A percentile compares a stretch with the other conserved stretches of the same genome.
These are phyloP conservation scores for Rhingia campestris DNA, from an alignment of 2,888 invertebrate species.

Conservation along the genomic window DNA sequence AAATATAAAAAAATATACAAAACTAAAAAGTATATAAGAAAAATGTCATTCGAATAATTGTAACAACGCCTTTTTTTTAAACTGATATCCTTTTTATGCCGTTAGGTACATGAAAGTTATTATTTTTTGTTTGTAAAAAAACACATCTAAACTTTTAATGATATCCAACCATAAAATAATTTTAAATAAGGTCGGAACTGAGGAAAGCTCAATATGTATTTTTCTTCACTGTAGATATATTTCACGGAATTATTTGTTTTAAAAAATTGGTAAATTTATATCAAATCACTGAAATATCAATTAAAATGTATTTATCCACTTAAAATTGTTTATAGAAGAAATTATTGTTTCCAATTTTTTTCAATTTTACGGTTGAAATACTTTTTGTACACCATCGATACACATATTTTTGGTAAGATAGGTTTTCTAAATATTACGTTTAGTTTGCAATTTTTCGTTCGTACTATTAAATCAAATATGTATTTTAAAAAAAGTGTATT, in stretches of 20 bases:
- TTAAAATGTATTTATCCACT: background rate
- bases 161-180: background rate
- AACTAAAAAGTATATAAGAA: conserved; percentile 28
- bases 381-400: conserved; percentile 26
- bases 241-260: conserved; percentile 1
- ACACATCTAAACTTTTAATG: background rate
- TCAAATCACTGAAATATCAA: background rate
- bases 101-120: conserved; percentile 1
- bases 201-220: conserved; percentile 13
- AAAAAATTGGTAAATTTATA: background rate
- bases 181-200: background rate
- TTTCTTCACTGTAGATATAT: conserved; percentile 3
- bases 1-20: conserved; percentile 32
- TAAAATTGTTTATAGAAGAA: background rate
- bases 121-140: conserved; percentile 18
- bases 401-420: background rate
- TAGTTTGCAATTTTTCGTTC: background rate
- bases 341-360: background rate
- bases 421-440: background rate
- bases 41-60: conserved; percentile 40
- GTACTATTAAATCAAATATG: background rate
- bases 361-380: conserved; percentile 9
- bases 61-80: conserved; percentile 43
- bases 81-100: conserved; percentile 41
- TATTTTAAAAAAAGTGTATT: background rate